Percentiles rank a stretch among this genome's conserved stretches.
These are phyloP conservation scores for Platycercus adscitus DNA, from an alignment of 2,113 vertebrate genomes.

Conservation along the genomic window DNA sequence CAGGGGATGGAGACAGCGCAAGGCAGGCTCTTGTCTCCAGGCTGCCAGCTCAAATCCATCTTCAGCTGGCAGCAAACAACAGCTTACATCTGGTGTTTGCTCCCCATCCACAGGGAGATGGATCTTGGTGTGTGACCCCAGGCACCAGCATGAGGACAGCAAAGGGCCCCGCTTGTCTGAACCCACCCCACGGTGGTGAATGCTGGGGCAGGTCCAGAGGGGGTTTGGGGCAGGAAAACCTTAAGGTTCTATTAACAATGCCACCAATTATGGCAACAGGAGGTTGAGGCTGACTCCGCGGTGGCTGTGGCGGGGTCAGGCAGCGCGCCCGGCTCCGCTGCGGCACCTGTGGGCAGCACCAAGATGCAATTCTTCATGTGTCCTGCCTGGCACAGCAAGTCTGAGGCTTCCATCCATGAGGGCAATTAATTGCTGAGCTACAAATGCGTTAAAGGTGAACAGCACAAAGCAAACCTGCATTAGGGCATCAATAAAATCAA, in stretches of 20 bases:
- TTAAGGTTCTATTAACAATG: accelerated
- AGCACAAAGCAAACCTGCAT: neutral
- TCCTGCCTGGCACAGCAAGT: neutral
- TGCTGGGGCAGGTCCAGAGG: neutral
- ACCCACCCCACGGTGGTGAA: neutral
- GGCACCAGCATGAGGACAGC: neutral
- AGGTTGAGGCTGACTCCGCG: neutral
- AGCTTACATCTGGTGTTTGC: neutral
- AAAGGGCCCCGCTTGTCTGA: neutral
- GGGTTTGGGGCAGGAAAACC: neutral
- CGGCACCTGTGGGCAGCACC: neutral
- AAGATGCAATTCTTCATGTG: accelerated
- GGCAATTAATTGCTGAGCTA: conserved; percentile 48
- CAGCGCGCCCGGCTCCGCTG: neutral
- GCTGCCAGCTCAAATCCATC: neutral
- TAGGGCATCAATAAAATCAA: conserved; percentile 31
- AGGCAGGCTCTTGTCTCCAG: neutral
- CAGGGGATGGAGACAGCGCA: neutral
- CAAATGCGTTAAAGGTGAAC: neutral
- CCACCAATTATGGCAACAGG: neutral
- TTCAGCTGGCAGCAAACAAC: neutral
- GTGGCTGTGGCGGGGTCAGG: neutral
- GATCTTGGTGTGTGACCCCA: neutral
- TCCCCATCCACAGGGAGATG: neutral
- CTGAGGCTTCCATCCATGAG: neutral